Base-by-base conservation (phyloP, 2,113 vertebrate species). In the Cyprichromis sp. region DNA sequence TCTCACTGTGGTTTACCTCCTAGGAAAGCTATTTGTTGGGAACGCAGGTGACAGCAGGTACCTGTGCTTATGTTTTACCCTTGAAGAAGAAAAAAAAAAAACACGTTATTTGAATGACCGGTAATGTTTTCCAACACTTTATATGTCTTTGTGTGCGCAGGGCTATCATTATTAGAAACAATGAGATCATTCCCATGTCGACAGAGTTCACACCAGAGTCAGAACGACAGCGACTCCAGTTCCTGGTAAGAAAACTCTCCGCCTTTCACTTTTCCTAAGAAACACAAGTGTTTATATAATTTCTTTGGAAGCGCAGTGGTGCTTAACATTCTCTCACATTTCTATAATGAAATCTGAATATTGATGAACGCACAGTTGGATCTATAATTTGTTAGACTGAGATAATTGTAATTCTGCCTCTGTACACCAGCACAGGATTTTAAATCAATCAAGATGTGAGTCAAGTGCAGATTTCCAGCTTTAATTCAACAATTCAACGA, bases 21-120 rank as follows among this genome's bases (percentile, higher is more conserved):
- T 98, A 57, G 99, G 98, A 19, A 99, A 99, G 86, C 96, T 99
- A 3, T 99, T 98, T 1, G 97, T 99, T 54, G 98, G 97, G 42
- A 99, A 99, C 0, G 98, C 99, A 53, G 99, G 99, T 4, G 99
- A 99, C 84, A 99, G 99, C 97, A 98, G 98, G 99, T 99, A 82
- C 40, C 90, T 88, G 6, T 63, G 34, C 50, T 17, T 76, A 2
- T 31, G n/a, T 19, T 59, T 45, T 1, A 26, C 11, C 42, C 21
- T 6, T 52, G 11, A 42, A 80, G 82, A 7, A 2, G 6, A 14
- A 3, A 1, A 17, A 24, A 24, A 21, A 21, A 73, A 53, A 24
- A 2, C 61, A 19, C 5, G 2, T 0, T 2, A 0, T 19, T 59
- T 81, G 6, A 40, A 40, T 55, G 11, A 50, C 12, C 6, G 68